Evolutionary conservation across 2,888 invertebrate genomes (phyloP), one percentile per base, ranked within the genome.

Genomic region (Clistopyga incitator): DNA sequence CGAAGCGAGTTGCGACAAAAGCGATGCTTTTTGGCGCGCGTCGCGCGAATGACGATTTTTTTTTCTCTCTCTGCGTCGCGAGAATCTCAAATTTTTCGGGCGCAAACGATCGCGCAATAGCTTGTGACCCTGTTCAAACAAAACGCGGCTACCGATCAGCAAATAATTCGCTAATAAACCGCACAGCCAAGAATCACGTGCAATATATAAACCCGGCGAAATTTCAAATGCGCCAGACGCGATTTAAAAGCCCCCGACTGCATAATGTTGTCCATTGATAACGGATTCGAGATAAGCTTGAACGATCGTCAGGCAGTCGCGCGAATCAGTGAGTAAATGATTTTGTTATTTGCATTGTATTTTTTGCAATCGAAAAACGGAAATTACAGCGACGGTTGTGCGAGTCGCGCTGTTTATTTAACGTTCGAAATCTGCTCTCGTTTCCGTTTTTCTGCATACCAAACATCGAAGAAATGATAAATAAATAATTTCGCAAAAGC

Each of bases 251-350:
- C 52, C 67, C 25, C 34, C 23, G 61, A 70, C 71, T 52, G 47
- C 67, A 72, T 67, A 50, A 87, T 89, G 84, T 86, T 87, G 79
- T 78, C 54, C 56, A 68, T 89, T 71, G 87, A 88, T 42, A 87
- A 89, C 84, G 89, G 89, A 47, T 89, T 89, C 75, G 85, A 89
- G 75, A 64, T 88, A 54, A 78, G 84, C 38, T 78, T 89, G 25
- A 86, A 67, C 68, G 80, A 84, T 47, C 79, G 83, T 82, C 82
- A 89, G 78, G 78, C 79, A 42, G 77, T 87, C 34, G 67, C 78
- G 23, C 87, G 89, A 75, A 88, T 90, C 82, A 84, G 89, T 89
- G 80, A 86, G 88, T 82, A 54, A 13, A 64, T 65, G 54, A 6
- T 25, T 47, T 11, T 23, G n/a, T 42, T 20, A 34, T 29, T 61